Evolutionary conservation across 2,113 vertebrate species (phyloP).

Genomic region (Actinemys pallida): DNA sequence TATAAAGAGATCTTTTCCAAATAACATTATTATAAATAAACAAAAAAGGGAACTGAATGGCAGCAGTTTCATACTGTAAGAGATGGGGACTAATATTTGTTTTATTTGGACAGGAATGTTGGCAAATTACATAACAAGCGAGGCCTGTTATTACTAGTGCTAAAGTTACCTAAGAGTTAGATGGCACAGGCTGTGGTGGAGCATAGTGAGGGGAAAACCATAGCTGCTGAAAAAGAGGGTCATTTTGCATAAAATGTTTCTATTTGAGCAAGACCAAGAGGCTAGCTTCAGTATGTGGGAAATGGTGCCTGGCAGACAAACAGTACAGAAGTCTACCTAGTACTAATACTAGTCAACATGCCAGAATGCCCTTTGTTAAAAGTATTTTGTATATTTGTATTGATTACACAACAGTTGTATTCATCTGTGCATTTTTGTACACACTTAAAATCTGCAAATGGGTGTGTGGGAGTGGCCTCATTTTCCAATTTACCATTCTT

Average conservation of each 20-base stretch:
- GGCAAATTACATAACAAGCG: not conserved
- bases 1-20: not conserved
- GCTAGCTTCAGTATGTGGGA: not conserved
- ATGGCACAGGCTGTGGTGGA: not conserved
- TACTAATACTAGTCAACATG: not conserved
- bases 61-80: not conserved
- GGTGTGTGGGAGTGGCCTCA: not conserved
- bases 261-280: not conserved
- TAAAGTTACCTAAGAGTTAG: not conserved
- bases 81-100: not conserved
- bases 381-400: not conserved
- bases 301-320: not conserved
- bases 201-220: not conserved
- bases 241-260: fast-evolving
- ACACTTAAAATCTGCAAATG: not conserved
- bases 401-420: not conserved
- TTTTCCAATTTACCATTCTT: not conserved
- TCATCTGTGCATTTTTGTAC: not conserved
- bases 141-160: fast-evolving
- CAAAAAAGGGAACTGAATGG: not conserved
- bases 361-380: fast-evolving
- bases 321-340: not conserved
- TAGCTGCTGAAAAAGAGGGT: not conserved
- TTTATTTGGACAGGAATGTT: not conserved
- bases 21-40: not conserved